Percentiles rank a stretch among this genome's conserved stretches.
These are phyloP conservation scores for Cecropterus lyciades DNA, from an alignment of 1,140 invertebrate species.

Conservation along the genomic window DNA sequence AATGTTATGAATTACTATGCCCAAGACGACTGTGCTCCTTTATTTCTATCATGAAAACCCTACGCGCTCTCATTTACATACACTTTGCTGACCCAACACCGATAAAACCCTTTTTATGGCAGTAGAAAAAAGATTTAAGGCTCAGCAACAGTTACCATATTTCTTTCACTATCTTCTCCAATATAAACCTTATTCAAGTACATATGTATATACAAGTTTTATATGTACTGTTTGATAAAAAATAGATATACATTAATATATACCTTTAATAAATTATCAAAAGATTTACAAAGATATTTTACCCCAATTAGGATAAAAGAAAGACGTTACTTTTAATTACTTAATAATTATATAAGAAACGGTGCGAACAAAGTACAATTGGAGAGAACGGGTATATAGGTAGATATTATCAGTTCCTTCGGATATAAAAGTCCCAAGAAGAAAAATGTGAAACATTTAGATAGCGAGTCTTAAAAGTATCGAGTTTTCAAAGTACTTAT, in stretches of 20 bases:
- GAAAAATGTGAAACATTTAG: background rate
- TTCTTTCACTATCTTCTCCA: constrained; percentile 24
- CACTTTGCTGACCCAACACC: constrained; percentile 74
- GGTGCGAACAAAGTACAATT: too few relatives aligned
- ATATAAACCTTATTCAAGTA: background rate
- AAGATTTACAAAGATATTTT: too few relatives aligned
- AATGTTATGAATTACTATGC: constrained; percentile 54
- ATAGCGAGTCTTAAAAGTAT: background rate
- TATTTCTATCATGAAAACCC: constrained; percentile 64
- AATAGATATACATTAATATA: too few relatives aligned
- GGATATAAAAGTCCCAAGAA: background rate
- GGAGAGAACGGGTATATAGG: too few relatives aligned
- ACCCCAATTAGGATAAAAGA: too few relatives aligned
- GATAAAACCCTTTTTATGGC: constrained; percentile 72
- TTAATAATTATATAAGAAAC: too few relatives aligned
- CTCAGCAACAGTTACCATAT: constrained; percentile 36
- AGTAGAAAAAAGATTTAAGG: constrained; percentile 66
- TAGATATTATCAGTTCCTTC: background rate
- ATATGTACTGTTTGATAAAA: too few relatives aligned
- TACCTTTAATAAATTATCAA: too few relatives aligned
- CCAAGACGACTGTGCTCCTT: constrained; percentile 61
- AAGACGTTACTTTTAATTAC: too few relatives aligned
- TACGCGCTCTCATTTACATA: constrained; percentile 70
- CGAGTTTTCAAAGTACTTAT: background rate
- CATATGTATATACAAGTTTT: too few relatives aligned